A percentile compares a stretch with the other conserved stretches of the same genome.
phyloP scores from a whole-genome alignment of 30 jellyfish, hydroid and myxozoan species.

The Hydractinia symbiolongicarpus region DNA sequence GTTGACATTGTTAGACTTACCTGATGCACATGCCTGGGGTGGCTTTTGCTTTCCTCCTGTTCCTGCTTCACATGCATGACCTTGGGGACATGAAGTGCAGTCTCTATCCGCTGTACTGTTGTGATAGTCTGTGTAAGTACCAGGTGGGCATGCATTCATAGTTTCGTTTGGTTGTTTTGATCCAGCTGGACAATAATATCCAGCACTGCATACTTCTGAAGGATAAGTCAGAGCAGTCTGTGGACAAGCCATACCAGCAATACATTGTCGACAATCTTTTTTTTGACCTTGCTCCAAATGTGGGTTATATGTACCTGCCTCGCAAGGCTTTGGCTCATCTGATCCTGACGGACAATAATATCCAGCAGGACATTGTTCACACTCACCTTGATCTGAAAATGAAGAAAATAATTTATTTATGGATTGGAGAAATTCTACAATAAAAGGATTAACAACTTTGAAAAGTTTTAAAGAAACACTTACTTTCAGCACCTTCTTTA shows the following conservation, averaged over 20 bases:
- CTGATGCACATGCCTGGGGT: slow-evolving; percentile 91
- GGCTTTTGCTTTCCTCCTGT: slow-evolving; percentile 98
- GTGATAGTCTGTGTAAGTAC: slow-evolving; percentile 83
- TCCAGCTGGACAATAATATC: slow-evolving; percentile 98
- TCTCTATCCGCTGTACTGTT: slow-evolving; percentile 75
- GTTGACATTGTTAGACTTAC: slow-evolving; percentile 31
- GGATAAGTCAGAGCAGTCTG: slow-evolving; percentile 75
- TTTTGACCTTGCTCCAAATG: slow-evolving; percentile 45
- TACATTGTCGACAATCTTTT: slow-evolving; percentile 73
- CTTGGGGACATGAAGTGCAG: slow-evolving; percentile 81
- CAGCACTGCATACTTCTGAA: slow-evolving; percentile 77
- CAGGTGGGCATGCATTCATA: slow-evolving; percentile 91
- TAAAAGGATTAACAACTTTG: too few relatives aligned
- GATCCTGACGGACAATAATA: slow-evolving; percentile 70
- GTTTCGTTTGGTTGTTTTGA: slow-evolving; percentile 75
- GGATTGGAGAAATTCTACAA: too few relatives aligned
- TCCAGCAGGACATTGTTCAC: slow-evolving; percentile 89
- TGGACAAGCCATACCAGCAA: slow-evolving; percentile 99
- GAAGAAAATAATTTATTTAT: neutral
- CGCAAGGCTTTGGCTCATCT: slow-evolving; percentile 75
- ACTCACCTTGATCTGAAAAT: slow-evolving; percentile 60
- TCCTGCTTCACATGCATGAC: slow-evolving; percentile 94
- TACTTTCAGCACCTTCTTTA: slow-evolving; percentile 80
- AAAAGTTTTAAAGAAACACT: neutral
- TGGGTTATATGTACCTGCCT: slow-evolving; percentile 90